Evolutionary conservation across 2,113 vertebrate genomes (phyloP).

Genomic region (Phalacrocorax carbo): DNA sequence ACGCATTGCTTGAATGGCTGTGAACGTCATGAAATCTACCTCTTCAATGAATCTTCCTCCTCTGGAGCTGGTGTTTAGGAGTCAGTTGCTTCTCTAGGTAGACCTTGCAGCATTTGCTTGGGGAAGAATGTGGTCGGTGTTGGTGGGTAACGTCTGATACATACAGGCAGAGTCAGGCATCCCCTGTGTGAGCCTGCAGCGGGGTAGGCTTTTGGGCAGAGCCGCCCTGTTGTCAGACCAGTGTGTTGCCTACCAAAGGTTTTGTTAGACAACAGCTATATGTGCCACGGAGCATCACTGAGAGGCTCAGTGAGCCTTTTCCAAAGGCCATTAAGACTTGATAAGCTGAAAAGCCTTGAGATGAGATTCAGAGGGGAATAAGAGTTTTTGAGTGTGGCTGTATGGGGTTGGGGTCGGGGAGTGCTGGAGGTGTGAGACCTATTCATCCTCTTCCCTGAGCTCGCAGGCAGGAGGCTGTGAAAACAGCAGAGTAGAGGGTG

Average conservation of each 20-base stretch:
- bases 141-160: not conserved
- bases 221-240: not conserved
- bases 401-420: not conserved
- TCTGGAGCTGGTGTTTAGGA: not conserved
- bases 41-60: not conserved
- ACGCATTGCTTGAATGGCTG: not conserved
- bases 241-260: not conserved
- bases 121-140: rapidly evolving
- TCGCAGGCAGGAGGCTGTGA: not conserved
- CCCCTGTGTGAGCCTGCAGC: rapidly evolving
- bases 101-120: not conserved
- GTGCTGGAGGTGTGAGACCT: not conserved
- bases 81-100: not conserved
- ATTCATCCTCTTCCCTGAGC: not conserved
- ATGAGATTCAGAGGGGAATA: not conserved
- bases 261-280: not conserved
- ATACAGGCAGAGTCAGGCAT: rapidly evolving
- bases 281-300: not conserved
- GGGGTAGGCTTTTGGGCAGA: not conserved
- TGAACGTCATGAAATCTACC: not conserved
- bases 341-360: not conserved
- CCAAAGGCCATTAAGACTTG: not conserved
- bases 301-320: not conserved
- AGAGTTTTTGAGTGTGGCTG: not conserved
- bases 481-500: not conserved